Base-by-base conservation (phyloP, 2,113 vertebrate genomes). In the Ranitomeya variabilis region DNA sequence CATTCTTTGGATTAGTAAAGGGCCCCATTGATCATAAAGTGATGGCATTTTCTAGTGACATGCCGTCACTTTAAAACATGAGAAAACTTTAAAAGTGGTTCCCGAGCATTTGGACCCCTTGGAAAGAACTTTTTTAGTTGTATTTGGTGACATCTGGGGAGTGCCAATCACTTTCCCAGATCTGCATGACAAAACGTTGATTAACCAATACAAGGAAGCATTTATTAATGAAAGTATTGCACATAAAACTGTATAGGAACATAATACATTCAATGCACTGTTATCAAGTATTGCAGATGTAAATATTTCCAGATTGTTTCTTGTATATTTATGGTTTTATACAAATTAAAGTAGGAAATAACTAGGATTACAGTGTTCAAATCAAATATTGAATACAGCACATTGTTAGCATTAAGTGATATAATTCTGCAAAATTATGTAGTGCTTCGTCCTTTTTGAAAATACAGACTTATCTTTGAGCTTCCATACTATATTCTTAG, bases 261-360 rank as follows among this genome's bases (percentile, higher is more conserved):
- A 21, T 64, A 62, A 12, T 19, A 51, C 31, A 83, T 64, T 66
- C 59, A 83, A 21, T 51, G 60, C 52, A 83, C 80, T 66, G 60
- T n/a, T 66, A 66, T 64, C 4, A 45, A 19, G 8, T 82, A 80
- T 14, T 64, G 37, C 31, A 14, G n/a, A 19, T 83, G 59, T 83
- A 83, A 15, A 67, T 67, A 83, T 16, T 9, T 54, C 9, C 62
- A 54, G 45, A 45, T 66, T 66, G 15, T 66, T 83, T 83, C 21
- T 83, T 83, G 4, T 83, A 67, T 83, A 67, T 67, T 67, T 64
- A 18, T 67, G 5, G 67, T 69, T 82, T 51, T 83, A 67, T 83
- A 52, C 45, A 83, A 13, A 54, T 23, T 62, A 62, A 62, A 69
- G 21, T 67, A 26, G 77, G 6, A 57, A 80, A 59, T 31, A 54